Evolutionary conservation across 2,113 vertebrate species (phyloP).

Genomic region (Pygoscelis antarcticus): DNA sequence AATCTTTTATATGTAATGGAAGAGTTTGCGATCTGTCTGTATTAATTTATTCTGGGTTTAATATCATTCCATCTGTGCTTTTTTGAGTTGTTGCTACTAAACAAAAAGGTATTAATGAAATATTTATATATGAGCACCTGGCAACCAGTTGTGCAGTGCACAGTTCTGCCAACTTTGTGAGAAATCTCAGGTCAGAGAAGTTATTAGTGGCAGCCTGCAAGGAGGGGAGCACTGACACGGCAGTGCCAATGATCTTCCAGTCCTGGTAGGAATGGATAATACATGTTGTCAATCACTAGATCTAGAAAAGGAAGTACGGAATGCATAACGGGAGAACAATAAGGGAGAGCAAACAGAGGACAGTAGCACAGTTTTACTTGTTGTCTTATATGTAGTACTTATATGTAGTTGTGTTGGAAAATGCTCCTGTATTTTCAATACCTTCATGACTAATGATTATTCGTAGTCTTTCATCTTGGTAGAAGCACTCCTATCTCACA

Average conservation of each 20-base stretch:
- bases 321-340: background rate
- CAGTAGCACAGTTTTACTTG: background rate
- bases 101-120: conserved; percentile 39
- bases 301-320: background rate
- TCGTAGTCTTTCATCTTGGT: background rate
- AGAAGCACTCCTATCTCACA: background rate
- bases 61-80: conserved; percentile 31
- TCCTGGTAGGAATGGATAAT: background rate
- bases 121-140: conserved; percentile 42
- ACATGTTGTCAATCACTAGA: background rate
- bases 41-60: conserved; percentile 38
- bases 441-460: background rate
- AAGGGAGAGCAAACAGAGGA: background rate
- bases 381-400: background rate
- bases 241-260: background rate
- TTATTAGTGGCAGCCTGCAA: background rate
- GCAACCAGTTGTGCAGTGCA: background rate
- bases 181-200: background rate
- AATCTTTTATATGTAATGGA: background rate
- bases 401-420: background rate
- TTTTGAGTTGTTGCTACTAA: conserved; percentile 27
- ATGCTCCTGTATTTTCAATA: background rate
- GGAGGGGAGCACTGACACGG: background rate
- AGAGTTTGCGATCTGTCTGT: background rate
- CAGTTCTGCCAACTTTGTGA: background rate